Percentiles rank a stretch among this genome's conserved stretches.
phyloP scores from a whole-genome alignment of 1,140 invertebrate species.

The Adoxophyes honmai region DNA sequence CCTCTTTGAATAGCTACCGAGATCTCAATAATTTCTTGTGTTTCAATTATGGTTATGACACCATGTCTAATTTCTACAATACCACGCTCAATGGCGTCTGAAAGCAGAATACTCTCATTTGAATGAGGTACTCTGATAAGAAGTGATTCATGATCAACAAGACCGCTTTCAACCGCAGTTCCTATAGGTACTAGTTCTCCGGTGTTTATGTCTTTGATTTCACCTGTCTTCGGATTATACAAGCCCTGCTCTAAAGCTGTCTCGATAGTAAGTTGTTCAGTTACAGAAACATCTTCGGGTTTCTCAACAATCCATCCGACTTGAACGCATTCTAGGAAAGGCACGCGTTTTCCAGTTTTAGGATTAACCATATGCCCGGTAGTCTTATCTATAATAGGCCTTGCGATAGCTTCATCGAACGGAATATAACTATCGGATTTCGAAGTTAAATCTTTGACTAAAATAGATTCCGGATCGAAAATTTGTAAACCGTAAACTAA shows the following conservation, averaged over 20 bases:
- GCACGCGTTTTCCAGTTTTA: conserved; percentile 86
- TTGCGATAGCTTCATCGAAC: conserved; percentile 85
- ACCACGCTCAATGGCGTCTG: conserved; percentile 86
- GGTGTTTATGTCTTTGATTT: conserved; percentile 81
- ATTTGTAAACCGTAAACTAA: conserved; percentile 85
- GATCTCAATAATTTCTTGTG: conserved; percentile 82
- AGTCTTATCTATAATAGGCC: conserved; percentile 85
- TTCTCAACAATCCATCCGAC: conserved; percentile 83
- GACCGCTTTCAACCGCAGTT: conserved; percentile 84
- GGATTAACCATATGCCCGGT: conserved; percentile 90
- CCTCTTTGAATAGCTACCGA: conserved; percentile 84
- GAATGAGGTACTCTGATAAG: conserved; percentile 83
- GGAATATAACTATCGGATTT: conserved; percentile 83
- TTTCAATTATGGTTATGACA: conserved; percentile 83
- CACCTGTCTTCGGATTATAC: conserved; percentile 80
- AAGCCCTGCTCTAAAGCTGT: conserved; percentile 82
- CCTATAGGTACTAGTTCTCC: conserved; percentile 81
- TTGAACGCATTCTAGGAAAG: conserved; percentile 91
- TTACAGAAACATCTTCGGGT: conserved; percentile 71
- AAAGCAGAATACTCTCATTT: conserved; percentile 84
- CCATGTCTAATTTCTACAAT: conserved; percentile 87
- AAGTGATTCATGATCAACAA: conserved; percentile 87
- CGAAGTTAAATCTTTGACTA: conserved; percentile 86
- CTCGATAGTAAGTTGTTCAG: conserved; percentile 78
- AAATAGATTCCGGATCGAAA: conserved; percentile 85